Conservation (phyloP, 2,113 vertebrate genomes). For the Rhagologus leucostigma region DNA sequence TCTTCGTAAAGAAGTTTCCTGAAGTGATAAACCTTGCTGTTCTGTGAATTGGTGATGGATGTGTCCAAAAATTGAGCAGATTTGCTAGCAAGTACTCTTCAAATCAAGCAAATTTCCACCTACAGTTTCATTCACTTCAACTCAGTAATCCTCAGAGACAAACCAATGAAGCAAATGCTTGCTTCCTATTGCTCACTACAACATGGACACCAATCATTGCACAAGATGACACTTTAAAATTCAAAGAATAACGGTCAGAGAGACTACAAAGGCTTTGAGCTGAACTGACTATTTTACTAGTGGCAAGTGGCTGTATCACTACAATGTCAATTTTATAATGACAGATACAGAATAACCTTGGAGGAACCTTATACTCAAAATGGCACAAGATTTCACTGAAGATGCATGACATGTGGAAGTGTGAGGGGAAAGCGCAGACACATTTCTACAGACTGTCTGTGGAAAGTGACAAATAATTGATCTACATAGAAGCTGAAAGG, state of each 20-base stretch:
- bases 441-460: background rate
- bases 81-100: background rate
- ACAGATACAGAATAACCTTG: background rate
- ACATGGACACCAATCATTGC: background rate
- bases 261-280: background rate
- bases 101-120: background rate
- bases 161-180: background rate
- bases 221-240: background rate
- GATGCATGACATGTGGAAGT: accelerated
- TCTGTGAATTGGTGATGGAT: background rate
- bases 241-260: background rate
- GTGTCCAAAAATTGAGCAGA: background rate
- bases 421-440: background rate
- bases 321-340: background rate
- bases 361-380: background rate
- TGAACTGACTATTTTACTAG: background rate
- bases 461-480: background rate
- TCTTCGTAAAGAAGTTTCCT: background rate
- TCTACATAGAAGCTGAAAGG: accelerated
- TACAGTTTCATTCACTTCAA: background rate
- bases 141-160: background rate
- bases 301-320: background rate
- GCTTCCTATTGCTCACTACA: background rate
- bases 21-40: background rate
- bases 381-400: background rate